These are phyloP conservation scores for Diplolepis rosae DNA, from an alignment of 2,888 invertebrate species.

Conservation along the genomic window DNA sequence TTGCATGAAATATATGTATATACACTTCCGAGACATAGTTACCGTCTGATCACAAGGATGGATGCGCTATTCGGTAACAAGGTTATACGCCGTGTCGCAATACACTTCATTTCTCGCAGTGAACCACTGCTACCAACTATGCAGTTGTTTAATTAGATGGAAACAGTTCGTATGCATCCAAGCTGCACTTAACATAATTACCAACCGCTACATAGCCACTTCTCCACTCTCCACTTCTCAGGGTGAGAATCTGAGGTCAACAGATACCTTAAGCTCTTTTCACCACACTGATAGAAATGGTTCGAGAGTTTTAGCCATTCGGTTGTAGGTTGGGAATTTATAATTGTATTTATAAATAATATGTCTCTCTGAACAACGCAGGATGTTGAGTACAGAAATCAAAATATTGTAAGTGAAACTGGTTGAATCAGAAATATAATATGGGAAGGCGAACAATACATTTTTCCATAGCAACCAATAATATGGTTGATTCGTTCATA, in stretches of 20 bases:
- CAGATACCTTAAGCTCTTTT: not conserved
- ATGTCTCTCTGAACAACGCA: no score
- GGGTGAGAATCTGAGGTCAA: not conserved
- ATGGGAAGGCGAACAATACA: no score
- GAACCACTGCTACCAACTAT: slow-evolving; percentile 42
- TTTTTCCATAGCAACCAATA: no score
- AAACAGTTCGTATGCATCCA: slow-evolving; percentile 55
- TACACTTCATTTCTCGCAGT: slow-evolving; percentile 25
- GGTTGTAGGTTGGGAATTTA: no score
- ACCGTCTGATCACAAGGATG: slow-evolving; percentile 65
- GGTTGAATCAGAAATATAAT: no score
- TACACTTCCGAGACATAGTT: slow-evolving; percentile 35
- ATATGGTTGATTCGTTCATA: no score
- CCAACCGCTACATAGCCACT: slow-evolving; percentile 37
- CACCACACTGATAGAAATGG: no score
- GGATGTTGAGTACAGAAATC: no score
- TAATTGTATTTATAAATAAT: no score
- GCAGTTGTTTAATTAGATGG: slow-evolving; percentile 49
- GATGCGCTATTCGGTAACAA: slow-evolving; percentile 65
- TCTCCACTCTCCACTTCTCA: not conserved
- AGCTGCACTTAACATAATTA: slow-evolving; percentile 69
- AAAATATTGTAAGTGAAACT: no score
- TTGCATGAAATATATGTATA: not conserved
- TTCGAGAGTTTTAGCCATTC: no score
- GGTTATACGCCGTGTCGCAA: slow-evolving; percentile 53